Conservation (phyloP, 2,113 vertebrate genomes). For the Pluvialis apricaria region DNA sequence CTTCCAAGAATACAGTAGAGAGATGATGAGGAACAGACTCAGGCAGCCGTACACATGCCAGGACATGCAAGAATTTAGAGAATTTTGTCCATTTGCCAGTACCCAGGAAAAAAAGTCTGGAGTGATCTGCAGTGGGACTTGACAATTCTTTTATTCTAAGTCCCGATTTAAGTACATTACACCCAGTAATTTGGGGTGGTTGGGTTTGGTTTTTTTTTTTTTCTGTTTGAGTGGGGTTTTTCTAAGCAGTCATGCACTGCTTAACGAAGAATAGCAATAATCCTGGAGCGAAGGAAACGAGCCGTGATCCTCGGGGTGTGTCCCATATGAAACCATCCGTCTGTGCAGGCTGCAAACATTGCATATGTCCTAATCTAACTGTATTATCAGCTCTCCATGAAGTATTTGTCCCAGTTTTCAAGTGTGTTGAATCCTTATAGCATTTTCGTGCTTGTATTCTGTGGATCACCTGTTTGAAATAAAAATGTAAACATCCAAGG, state of each 20-base stretch:
- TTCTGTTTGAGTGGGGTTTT: neutral
- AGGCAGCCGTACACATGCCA: slow-evolving; percentile 31
- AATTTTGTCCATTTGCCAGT: slow-evolving; percentile 60
- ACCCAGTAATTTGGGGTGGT: neutral
- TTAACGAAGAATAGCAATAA: neutral
- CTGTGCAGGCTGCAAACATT: neutral
- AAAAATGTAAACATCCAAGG: neutral
- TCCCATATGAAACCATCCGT: neutral
- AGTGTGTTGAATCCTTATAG: neutral
- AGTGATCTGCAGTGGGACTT: neutral
- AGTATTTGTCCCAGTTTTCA: neutral
- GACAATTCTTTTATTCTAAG: slow-evolving; percentile 33
- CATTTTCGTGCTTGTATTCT: neutral
- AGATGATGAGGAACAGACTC: slow-evolving; percentile 51
- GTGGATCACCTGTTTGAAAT: neutral
- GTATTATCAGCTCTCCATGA: neutral
- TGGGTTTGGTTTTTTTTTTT: neutral
- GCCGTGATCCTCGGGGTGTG: neutral
- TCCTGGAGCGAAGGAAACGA: neutral
- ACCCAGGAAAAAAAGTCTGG: neutral
- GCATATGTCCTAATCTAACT: neutral
- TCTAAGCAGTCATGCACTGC: neutral
- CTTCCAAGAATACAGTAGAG: slow-evolving; percentile 54
- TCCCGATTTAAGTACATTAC: neutral
- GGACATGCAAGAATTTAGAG: slow-evolving; percentile 50